Evolutionary conservation across 2,113 vertebrate species (phyloP), one percentile per base, ranked within the genome.

Genomic region (Prietella phreatophila): DNA sequence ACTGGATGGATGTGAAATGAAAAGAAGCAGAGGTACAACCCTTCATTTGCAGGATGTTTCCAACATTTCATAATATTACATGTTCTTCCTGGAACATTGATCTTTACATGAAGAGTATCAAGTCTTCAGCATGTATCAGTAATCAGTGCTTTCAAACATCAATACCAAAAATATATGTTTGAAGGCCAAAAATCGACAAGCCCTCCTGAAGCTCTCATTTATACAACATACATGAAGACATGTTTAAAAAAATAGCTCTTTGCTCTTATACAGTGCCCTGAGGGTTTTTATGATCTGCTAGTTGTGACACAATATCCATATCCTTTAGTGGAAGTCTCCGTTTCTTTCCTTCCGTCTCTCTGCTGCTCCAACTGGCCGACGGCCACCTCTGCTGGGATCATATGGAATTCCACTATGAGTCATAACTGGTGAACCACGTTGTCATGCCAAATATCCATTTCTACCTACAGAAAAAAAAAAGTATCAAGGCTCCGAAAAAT

Each of bases 71-170:
- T 89, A 93, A 87, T 55, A 58, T 47, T 61, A 17, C 19, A 33
- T 79, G 50, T 81, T 65, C 33, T 63, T 81, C 55, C 15, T 56
- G 55, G 55, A 73, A 76, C 63, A 84, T 84, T 27, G 55, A 60
- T 87, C 15, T 83, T 88, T 91, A 90, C 91, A 93, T 91, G 91
- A 90, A 91, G 91, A 87, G 88, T 92, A 92, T 94, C 91, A 89
- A 60, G 90, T 93, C 91, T 93, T 93, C 93, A 92, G 91, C 89
- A 92, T 93, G 91, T 92, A 96, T 93, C 95, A 95, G 94, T 94
- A 94, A 96, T 98, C 98, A 99, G 98, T 99, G 98, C 97, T 95
- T 97, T 96, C 94, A 97, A 96, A 97, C 97, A 96, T 60, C 95
- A 87, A 75, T 15, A 73, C 27, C 17, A 73, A 97, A 96, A 96